phyloP scores from a whole-genome alignment of 2,113 vertebrate species.

The Phylloscopus trochiloides region DNA sequence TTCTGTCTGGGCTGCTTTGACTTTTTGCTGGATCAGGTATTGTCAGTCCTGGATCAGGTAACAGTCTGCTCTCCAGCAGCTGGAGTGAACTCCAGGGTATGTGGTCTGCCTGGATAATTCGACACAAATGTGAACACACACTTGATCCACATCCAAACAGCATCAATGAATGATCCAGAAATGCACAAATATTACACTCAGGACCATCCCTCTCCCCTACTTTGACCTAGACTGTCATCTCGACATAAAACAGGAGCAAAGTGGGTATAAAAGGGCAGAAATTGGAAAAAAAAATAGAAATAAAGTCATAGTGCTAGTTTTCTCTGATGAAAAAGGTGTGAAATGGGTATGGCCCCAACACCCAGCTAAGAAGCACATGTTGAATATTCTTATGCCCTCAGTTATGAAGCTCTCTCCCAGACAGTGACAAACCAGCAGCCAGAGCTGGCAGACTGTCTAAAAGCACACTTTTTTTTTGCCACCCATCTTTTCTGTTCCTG shows the following conservation, averaged over 20 bases:
- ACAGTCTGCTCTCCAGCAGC: neutral
- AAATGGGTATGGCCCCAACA: neutral
- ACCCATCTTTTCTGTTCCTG: neutral
- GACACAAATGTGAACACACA: neutral
- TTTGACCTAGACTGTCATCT: neutral
- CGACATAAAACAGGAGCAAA: neutral
- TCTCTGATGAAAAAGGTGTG: neutral
- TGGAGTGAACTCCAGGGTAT: neutral
- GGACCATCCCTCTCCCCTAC: neutral
- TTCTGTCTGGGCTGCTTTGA: neutral
- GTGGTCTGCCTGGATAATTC: neutral
- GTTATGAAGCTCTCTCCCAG: neutral
- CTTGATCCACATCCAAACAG: neutral
- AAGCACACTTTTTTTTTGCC: neutral
- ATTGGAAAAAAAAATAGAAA: rapidly evolving
- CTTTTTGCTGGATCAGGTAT: neutral
- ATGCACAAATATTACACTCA: neutral
- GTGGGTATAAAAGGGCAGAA: neutral
- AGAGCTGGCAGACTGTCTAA: neutral
- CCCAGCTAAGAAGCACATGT: neutral
- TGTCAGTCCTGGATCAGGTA: neutral
- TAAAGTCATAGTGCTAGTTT: neutral
- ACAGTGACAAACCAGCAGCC: neutral
- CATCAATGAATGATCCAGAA: neutral
- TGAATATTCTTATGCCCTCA: neutral